Evolutionary conservation across 1,140 invertebrate genomes (phyloP).

Genomic region (Temnothorax curvispinosus): DNA sequence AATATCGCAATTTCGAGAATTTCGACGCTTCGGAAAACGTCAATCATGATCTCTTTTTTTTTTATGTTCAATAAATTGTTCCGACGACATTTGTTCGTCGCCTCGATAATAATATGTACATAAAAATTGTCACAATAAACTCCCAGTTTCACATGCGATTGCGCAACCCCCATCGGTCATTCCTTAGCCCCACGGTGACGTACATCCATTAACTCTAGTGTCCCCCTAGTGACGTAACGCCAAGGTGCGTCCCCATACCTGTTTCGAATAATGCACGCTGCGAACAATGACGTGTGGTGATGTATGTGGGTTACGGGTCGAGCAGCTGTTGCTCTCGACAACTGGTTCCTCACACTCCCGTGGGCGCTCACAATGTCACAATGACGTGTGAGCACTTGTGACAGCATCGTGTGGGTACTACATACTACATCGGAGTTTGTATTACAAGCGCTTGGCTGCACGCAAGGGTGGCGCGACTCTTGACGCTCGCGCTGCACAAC

Average conservation of each 20-base stretch:
- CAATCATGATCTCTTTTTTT: neutral
- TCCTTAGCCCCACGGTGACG: conserved; percentile 67
- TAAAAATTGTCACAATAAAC: neutral
- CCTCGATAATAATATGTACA: neutral
- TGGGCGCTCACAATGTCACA: conserved; percentile 83
- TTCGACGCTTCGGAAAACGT: neutral
- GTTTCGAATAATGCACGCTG: conserved; percentile 79
- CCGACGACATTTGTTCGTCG: neutral
- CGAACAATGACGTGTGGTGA: conserved; percentile 84
- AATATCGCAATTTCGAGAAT: neutral
- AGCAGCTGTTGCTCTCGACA: conserved; percentile 83
- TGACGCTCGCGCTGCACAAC: conserved; percentile 78
- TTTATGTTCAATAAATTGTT: neutral
- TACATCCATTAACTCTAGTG: conserved; percentile 73
- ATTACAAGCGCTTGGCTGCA: conserved; percentile 83
- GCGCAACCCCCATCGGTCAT: conserved; percentile 65
- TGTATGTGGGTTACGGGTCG: conserved; percentile 85
- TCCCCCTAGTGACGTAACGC: conserved; percentile 68
- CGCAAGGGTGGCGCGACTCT: conserved; percentile 81
- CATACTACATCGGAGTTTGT: conserved; percentile 79
- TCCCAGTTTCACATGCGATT: conserved; percentile 55
- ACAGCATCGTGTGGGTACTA: conserved; percentile 81
- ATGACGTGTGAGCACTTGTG: conserved; percentile 84
- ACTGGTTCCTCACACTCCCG: conserved; percentile 80
- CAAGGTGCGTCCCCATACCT: conserved; percentile 79